phyloP scores from a whole-genome alignment of 2,113 vertebrate species.

The Anguilla rostrata region DNA sequence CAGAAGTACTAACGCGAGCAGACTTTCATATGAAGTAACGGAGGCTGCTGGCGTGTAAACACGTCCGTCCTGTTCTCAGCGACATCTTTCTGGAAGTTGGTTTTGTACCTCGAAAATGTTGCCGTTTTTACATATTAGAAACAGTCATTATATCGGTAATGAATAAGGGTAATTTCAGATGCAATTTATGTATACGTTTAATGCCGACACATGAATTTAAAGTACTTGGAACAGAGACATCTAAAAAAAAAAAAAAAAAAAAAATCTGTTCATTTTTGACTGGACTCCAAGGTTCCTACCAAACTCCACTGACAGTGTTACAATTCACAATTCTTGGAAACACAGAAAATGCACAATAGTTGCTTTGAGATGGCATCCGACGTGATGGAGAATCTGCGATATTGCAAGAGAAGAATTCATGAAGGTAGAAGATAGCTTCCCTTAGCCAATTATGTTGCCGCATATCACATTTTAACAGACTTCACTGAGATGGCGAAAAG shows the following conservation, averaged over 20 bases:
- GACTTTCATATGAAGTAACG: slow-evolving; percentile 60
- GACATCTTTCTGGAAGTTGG: slow-evolving; percentile 65
- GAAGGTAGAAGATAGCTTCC: background rate
- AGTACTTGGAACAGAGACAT: slow-evolving; percentile 23
- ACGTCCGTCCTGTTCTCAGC: slow-evolving; percentile 47
- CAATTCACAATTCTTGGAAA: slow-evolving; percentile 9
- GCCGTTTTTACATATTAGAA: slow-evolving; percentile 49
- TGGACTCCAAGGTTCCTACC: slow-evolving; percentile 10
- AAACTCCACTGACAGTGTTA: slow-evolving; percentile 6
- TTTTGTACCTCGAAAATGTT: slow-evolving; percentile 58
- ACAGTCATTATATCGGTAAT: slow-evolving; percentile 59
- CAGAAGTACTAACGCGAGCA: slow-evolving; percentile 51
- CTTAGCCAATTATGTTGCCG: background rate
- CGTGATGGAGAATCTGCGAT: background rate
- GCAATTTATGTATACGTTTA: slow-evolving; percentile 42
- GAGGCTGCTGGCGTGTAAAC: slow-evolving; percentile 41
- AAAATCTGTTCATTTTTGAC: slow-evolving; percentile 22
- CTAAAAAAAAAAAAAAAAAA: background rate
- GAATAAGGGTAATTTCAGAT: slow-evolving; percentile 52
- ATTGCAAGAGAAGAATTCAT: background rate
- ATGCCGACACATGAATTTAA: slow-evolving; percentile 14
- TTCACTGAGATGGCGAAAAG: background rate
- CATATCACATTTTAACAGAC: background rate
- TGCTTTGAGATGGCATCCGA: background rate
- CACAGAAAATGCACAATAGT: background rate